Evolutionary conservation across 1,140 invertebrate species (phyloP).

Genomic region (Cecropterus lyciades): DNA sequence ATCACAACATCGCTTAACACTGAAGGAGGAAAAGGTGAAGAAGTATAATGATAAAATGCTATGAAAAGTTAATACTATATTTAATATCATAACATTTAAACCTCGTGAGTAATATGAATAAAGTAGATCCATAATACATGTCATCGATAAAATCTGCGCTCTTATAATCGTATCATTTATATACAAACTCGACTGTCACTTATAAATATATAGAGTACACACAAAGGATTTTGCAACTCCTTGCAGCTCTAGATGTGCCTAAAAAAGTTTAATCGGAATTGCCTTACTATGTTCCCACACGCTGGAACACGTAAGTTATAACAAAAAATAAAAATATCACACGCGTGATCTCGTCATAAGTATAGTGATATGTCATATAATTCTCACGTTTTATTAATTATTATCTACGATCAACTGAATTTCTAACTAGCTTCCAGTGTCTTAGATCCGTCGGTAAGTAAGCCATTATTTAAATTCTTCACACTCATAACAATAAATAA

Average conservation of each 20-base stretch:
- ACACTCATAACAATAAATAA: constrained; percentile 2
- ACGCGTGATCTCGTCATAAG: constrained; percentile 44
- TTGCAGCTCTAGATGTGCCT: constrained; percentile 30
- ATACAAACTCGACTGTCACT: too few relatives aligned
- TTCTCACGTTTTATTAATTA: constrained; percentile 73
- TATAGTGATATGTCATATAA: constrained; percentile 68
- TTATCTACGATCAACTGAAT: constrained; percentile 31
- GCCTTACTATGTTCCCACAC: constrained; percentile 56
- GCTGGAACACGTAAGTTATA: constrained; percentile 34
- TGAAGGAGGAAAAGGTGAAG: too few relatives aligned
- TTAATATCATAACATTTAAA: too few relatives aligned
- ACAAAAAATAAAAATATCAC: constrained; percentile 62
- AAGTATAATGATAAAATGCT: too few relatives aligned
- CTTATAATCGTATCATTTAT: too few relatives aligned
- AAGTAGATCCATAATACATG: too few relatives aligned
- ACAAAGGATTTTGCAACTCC: constrained; percentile 33
- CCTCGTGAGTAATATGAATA: too few relatives aligned
- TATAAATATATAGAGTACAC: background rate
- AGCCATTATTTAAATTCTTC: constrained; percentile 20
- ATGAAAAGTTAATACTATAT: too few relatives aligned
- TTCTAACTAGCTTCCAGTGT: constrained; percentile 13
- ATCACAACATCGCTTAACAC: too few relatives aligned
- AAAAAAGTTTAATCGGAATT: constrained; percentile 45
- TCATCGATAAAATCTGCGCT: too few relatives aligned
- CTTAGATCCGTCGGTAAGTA: constrained; percentile 9